Evolutionary conservation across 2,797 vertebrate genomes (phyloP).

Genomic region (Poeciliopsis presidionis): DNA sequence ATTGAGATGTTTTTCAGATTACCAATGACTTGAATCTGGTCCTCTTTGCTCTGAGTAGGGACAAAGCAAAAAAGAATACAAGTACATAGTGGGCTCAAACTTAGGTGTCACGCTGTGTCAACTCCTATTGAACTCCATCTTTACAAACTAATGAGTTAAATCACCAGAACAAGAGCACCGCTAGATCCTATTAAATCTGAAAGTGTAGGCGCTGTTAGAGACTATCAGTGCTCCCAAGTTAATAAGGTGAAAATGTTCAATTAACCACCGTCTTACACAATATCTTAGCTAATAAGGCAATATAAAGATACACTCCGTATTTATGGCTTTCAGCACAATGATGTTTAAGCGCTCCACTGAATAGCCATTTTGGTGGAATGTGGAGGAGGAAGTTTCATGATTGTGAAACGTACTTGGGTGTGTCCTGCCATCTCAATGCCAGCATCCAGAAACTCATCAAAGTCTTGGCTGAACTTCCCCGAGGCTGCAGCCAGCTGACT

Average conservation of each 20-base stretch:
- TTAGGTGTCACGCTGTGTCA: constrained; percentile 66
- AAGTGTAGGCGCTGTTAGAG: constrained; percentile 52
- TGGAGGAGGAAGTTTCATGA: constrained; percentile 15
- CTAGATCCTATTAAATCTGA: constrained; percentile 72
- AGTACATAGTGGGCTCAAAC: constrained; percentile 54
- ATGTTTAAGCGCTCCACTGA: constrained; percentile 15
- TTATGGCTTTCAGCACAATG: constrained; percentile 23
- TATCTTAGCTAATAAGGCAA: constrained; percentile 35
- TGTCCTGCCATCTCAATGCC: constrained; percentile 99
- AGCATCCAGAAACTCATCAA: constrained; percentile 97
- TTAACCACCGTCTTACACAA: constrained; percentile 67
- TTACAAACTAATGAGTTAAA: constrained; percentile 78
- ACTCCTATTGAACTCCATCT: constrained; percentile 63
- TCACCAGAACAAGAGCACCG: constrained; percentile 76
- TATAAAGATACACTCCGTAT: constrained; percentile 22
- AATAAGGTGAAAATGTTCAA: constrained; percentile 64
- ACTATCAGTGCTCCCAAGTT: constrained; percentile 59
- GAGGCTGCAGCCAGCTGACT: constrained; percentile 94
- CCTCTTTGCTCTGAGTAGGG: constrained; percentile 89
- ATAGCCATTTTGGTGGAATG: constrained; percentile 9
- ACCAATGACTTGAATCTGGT: constrained; percentile 98
- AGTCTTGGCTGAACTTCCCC: constrained; percentile 97
- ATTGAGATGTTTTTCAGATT: constrained; percentile 99
- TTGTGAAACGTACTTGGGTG: constrained; percentile 86
- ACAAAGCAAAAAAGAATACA: constrained; percentile 20